Evolutionary conservation across 2,113 vertebrate genomes (phyloP).

Genomic region (Gallinago media): DNA sequence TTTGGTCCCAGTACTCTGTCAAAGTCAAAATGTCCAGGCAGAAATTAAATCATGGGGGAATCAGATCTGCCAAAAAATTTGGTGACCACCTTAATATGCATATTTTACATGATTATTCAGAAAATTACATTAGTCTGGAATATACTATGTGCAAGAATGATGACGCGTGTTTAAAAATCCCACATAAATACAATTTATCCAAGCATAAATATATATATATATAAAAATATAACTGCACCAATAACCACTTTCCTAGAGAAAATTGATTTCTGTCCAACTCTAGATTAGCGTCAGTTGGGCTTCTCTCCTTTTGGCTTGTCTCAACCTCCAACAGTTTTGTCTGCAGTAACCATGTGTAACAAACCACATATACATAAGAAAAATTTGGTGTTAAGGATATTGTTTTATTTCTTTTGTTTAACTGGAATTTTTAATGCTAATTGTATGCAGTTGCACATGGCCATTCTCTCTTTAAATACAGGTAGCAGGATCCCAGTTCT

Average conservation of each 20-base stretch:
- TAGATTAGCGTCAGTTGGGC: neutral
- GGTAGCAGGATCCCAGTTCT: neutral
- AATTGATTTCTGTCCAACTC: neutral
- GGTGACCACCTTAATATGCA: neutral
- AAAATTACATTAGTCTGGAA: neutral
- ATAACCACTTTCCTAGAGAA: neutral
- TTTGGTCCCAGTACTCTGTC: neutral
- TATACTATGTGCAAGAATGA: neutral
- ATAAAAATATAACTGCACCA: neutral
- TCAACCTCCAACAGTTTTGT: neutral
- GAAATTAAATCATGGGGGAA: neutral
- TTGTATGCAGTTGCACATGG: neutral
- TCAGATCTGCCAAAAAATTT: neutral
- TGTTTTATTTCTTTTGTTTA: neutral
- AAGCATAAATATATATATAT: neutral
- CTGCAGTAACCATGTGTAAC: neutral
- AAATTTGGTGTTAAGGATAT: neutral
- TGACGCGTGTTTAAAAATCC: neutral
- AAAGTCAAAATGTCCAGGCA: neutral
- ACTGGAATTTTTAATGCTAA: neutral
- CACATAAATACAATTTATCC: neutral
- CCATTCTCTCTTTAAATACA: neutral
- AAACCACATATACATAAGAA: neutral
- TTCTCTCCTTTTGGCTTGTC: neutral
- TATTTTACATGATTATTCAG: neutral